Evolutionary conservation across 2,888 invertebrate genomes (phyloP).

Genomic region (Eretmocerus hayati): DNA sequence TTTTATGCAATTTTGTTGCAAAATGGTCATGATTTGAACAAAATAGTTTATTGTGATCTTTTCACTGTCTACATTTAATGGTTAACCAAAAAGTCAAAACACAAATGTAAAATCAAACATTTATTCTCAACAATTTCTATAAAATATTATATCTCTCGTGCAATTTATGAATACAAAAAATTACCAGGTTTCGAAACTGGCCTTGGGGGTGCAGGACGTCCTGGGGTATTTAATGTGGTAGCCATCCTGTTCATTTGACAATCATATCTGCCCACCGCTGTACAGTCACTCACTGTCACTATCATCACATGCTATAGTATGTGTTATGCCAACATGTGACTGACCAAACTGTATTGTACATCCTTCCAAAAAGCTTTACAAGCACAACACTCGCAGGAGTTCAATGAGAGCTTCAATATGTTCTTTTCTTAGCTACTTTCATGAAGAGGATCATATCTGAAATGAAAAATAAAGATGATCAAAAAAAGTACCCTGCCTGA

Average conservation of each 20-base stretch:
- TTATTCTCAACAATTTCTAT: not conserved
- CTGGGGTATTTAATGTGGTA: constrained; percentile 28
- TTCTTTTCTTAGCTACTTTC: constrained; percentile 60
- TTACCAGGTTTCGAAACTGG: constrained; percentile 44
- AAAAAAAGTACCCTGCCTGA: constrained; percentile 3
- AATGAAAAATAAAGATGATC: too few species aligned
- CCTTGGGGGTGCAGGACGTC: constrained; percentile 38
- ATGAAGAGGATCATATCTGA: constrained; percentile 90
- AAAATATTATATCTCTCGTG: constrained; percentile 1
- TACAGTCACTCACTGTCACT: too few species aligned
- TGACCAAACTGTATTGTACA: too few species aligned
- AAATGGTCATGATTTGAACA: too few species aligned
- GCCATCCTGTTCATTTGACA: constrained; percentile 26
- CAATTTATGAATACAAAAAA: constrained; percentile 17
- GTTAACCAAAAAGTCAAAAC: too few species aligned
- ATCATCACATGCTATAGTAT: constrained; percentile 13
- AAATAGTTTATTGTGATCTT: too few species aligned
- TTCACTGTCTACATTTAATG: too few species aligned
- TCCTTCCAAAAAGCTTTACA: too few species aligned
- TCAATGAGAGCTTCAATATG: not conserved
- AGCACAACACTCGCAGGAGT: too few species aligned
- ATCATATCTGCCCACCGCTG: too few species aligned
- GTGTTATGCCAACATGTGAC: constrained; percentile 9
- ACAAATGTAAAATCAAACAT: too few species aligned
- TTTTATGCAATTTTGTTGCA: too few species aligned